phyloP scores from a whole-genome alignment of 2,888 invertebrate species.

The Andrena chrysosceles region DNA sequence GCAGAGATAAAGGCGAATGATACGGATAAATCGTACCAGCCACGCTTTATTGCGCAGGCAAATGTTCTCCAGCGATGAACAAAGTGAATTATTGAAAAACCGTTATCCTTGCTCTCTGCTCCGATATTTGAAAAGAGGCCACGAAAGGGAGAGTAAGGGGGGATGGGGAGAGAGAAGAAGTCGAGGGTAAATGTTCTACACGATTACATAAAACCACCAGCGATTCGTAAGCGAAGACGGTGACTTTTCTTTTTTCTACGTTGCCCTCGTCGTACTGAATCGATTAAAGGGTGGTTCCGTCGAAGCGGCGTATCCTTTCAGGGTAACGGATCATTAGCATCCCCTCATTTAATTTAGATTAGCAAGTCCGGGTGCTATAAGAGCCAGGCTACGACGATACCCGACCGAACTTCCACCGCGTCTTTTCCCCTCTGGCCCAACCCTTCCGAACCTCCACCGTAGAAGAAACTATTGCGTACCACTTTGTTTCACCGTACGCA shows the following conservation, averaged over 20 bases:
- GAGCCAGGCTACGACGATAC: slow-evolving; percentile 62
- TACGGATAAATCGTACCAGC: background rate
- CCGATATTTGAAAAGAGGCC: slow-evolving; percentile 18
- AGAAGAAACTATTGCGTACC: slow-evolving; percentile 64
- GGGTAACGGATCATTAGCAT: slow-evolving; percentile 79
- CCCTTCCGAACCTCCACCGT: slow-evolving; percentile 5
- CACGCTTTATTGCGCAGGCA: background rate
- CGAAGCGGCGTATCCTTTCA: slow-evolving; percentile 72
- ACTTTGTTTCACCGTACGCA: slow-evolving; percentile 72
- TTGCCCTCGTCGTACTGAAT: slow-evolving; percentile 64
- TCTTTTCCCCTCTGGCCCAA: slow-evolving; percentile 8
- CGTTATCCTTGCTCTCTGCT: slow-evolving; percentile 46
- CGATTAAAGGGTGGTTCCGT: slow-evolving; percentile 70
- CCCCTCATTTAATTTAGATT: slow-evolving; percentile 79
- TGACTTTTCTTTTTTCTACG: slow-evolving; percentile 49
- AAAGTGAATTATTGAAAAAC: slow-evolving; percentile 56
- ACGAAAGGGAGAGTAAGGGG: slow-evolving; percentile 2
- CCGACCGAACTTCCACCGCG: slow-evolving; percentile 54
- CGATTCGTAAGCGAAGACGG: slow-evolving; percentile 61
- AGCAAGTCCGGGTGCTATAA: slow-evolving; percentile 65
- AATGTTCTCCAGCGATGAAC: slow-evolving; percentile 23
- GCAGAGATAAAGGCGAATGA: background rate
- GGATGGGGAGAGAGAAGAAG: slow-evolving; percentile 25
- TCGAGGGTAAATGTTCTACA: slow-evolving; percentile 66
- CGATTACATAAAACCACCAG: slow-evolving; percentile 67